These are phyloP conservation scores for Lasiurus borealis DNA, from an alignment of 2,113 vertebrate genomes.

Conservation along the genomic window DNA sequence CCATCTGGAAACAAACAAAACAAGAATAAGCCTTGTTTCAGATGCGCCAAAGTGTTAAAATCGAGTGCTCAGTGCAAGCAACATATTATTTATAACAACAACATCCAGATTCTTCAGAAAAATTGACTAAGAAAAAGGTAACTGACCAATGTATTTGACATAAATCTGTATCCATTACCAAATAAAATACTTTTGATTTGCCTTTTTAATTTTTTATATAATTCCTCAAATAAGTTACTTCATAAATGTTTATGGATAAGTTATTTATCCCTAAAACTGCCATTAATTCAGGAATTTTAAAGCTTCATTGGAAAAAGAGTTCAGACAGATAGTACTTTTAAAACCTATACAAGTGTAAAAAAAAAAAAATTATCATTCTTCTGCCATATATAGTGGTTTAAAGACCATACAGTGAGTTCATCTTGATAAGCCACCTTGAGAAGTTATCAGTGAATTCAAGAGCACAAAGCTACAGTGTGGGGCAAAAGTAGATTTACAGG, in stretches of 20 bases:
- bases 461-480: neutral
- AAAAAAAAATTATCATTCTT: neutral
- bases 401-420: neutral
- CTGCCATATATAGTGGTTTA: neutral
- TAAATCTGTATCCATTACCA: slow-evolving; percentile 15
- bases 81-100: neutral
- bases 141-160: neutral
- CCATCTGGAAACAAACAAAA: slow-evolving; percentile 81
- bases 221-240: neutral
- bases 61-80: neutral
- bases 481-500: neutral
- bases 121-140: neutral
- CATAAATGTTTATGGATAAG: neutral
- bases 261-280: slow-evolving; percentile 11
- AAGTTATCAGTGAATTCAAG: neutral
- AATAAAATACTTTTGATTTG: slow-evolving; percentile 13
- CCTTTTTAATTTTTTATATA: slow-evolving; percentile 23
- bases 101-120: slow-evolving; percentile 52
- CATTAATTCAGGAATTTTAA: slow-evolving; percentile 22
- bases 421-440: neutral
- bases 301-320: slow-evolving; percentile 14
- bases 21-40: slow-evolving; percentile 46
- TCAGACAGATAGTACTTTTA: slow-evolving; percentile 17
- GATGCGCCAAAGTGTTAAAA: slow-evolving; percentile 63
- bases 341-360: neutral